These are phyloP conservation scores for Orchestes rusci DNA, from an alignment of 2,888 invertebrate species.

Conservation along the genomic window DNA sequence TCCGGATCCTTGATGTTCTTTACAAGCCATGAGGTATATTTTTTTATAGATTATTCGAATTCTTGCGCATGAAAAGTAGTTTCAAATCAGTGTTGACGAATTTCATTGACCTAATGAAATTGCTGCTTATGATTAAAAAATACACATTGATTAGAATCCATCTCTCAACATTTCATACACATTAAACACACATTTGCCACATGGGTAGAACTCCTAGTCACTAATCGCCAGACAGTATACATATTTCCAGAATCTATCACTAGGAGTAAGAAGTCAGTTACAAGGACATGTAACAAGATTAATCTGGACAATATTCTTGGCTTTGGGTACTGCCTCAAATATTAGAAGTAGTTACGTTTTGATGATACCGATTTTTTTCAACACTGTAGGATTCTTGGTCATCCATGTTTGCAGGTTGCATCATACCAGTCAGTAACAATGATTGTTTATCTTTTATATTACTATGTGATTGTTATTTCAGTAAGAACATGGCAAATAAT, in stretches of 20 bases:
- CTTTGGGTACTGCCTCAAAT: constrained; percentile 33
- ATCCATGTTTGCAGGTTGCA: constrained; percentile 26
- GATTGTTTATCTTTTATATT: not conserved
- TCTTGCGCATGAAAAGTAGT: too few relatives aligned
- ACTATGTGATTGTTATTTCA: constrained; percentile 18
- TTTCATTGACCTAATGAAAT: too few relatives aligned
- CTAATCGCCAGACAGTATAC: constrained; percentile 10
- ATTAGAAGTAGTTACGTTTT: constrained; percentile 37
- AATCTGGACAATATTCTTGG: constrained; percentile 38
- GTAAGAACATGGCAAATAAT: constrained; percentile 36
- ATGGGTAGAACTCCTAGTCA: constrained; percentile 1
- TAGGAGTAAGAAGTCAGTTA: constrained; percentile 33
- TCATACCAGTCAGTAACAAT: constrained; percentile 9
- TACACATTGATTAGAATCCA: too few relatives aligned
- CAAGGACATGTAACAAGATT: constrained; percentile 36
- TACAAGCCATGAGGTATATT: constrained; percentile 27
- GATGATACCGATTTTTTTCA: constrained; percentile 37
- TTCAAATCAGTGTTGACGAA: too few relatives aligned
- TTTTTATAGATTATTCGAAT: too few relatives aligned
- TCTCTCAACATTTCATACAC: not conserved
- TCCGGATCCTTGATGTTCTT: constrained; percentile 23
- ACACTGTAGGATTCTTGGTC: constrained; percentile 33
- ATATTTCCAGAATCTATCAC: constrained; percentile 16
- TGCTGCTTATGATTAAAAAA: too few relatives aligned
- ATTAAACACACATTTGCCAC: constrained; percentile 5